phyloP scores from a whole-genome alignment of 2,797 vertebrate species.

The Gallinago solitaria region DNA sequence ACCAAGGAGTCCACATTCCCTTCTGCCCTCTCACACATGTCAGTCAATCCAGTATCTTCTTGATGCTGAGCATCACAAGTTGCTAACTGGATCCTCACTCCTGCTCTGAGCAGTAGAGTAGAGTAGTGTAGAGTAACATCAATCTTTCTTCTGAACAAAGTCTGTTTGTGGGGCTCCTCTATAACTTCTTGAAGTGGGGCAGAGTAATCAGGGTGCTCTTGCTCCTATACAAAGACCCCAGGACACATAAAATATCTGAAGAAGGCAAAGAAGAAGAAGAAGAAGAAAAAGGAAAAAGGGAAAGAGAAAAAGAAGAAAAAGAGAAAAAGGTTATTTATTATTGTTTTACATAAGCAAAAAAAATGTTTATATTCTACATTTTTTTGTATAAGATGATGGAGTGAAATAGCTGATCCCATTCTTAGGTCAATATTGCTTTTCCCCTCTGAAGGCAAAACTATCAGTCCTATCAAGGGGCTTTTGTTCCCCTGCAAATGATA shows the following conservation, averaged over 20 bases:
- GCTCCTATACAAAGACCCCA: not conserved
- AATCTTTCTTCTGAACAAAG: not conserved
- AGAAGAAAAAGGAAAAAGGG: fast-evolving
- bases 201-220: not conserved
- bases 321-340: fast-evolving
- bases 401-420: not conserved
- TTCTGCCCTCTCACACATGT: not conserved
- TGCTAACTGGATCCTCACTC: not conserved
- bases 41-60: not conserved
- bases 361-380: not conserved
- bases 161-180: not conserved
- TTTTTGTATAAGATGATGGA: not conserved
- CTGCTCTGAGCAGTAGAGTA: not conserved
- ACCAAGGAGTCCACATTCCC: not conserved
- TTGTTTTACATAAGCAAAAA: not conserved
- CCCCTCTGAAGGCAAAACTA: not conserved
- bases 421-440: not conserved
- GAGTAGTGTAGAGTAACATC: not conserved
- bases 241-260: no score
- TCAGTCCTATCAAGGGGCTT: fast-evolving
- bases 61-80: not conserved
- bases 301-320: fast-evolving
- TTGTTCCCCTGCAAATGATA: not conserved
- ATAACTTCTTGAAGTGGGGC: not conserved
- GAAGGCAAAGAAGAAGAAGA: not conserved